Base-by-base conservation (phyloP, 1,140 invertebrate species). In the Charaxes varanes region DNA sequence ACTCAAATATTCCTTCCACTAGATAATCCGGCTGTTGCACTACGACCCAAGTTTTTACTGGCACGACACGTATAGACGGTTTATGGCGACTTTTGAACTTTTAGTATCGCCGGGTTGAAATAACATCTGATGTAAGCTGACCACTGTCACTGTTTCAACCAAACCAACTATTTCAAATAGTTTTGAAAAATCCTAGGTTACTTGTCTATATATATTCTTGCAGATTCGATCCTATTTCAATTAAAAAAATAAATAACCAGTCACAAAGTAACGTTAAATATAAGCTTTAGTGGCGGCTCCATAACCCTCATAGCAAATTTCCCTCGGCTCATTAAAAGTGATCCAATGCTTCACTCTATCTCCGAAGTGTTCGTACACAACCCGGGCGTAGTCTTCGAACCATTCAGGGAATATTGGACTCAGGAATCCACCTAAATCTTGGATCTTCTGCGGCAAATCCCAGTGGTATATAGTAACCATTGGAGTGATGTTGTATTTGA, bases 341-440 rank as follows among this genome's bases (percentile, higher is more conserved):
- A 85, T 77, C 78, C 79, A 86, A 14, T 57, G 40, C 50, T 85
- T 84, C 0, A 84, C 65, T 44, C 83, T 65, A 44, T 86, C 81
- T 3, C 86, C 87, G 28, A 86, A 86, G 10, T 79, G 67, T 5
- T 62, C 37, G 38, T 77, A 88, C 0, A 83, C 58, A 1, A 87
- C 41, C 38, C 79, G 65, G 0, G 86, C 86, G 45, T 86, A 89
- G 46, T 87, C 84, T 45, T 70, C 67, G 45, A 90, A 90, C 54
- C 80, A 84, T 4, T 83, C 54, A 0, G 85, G 21, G 6, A 86
- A 64, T 0, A 71, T 10, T 4, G 67, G 66, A 31, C 59, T 79
- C 0, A 45, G 8, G 5, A 65, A 74, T n/a, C 76, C 72, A 10
- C 76, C 76, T 2, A 80, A 24, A 4, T 70, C 62, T 46, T 78